A percentile compares a stretch with the other conserved stretches of the same genome.
phyloP scores from a whole-genome alignment of 2,797 vertebrate genomes.

The Discoglossus pictus region DNA sequence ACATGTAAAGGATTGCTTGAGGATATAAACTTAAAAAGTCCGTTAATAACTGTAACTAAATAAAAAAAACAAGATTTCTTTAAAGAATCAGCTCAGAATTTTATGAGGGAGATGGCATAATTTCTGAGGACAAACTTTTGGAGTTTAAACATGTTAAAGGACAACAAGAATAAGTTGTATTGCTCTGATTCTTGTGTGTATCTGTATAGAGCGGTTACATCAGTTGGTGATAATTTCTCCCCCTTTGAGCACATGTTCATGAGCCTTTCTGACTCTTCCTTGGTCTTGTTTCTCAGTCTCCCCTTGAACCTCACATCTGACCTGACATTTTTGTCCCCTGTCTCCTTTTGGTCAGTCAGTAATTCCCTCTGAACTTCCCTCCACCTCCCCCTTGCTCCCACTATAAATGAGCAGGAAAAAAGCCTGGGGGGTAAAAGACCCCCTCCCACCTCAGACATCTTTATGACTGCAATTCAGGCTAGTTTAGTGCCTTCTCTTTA shows the following conservation, averaged over 20 bases:
- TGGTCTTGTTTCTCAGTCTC: conserved; percentile 30
- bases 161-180: no score
- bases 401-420: conserved; percentile 40
- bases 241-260: conserved; percentile 22
- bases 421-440: conserved; percentile 10
- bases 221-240: neutral
- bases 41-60: no score
- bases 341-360: conserved; percentile 38
- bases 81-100: no score
- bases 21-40: no score
- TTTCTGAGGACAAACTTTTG: no score
- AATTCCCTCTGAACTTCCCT: conserved; percentile 39
- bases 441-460: conserved; percentile 49
- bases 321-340: conserved; percentile 29
- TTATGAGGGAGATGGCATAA: no score
- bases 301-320: conserved; percentile 53
- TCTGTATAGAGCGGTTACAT: neutral
- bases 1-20: no score
- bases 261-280: conserved; percentile 19
- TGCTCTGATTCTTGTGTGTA: no score
- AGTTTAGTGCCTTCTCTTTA: conserved; percentile 47
- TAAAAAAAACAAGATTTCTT: no score
- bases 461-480: conserved; percentile 48
- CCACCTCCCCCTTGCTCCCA: conserved; percentile 29
- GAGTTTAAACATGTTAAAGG: no score